These are phyloP conservation scores for Paracentrotus lividus DNA, from an alignment of 53 echinoderm and acorn worm species.

Conservation along the genomic window DNA sequence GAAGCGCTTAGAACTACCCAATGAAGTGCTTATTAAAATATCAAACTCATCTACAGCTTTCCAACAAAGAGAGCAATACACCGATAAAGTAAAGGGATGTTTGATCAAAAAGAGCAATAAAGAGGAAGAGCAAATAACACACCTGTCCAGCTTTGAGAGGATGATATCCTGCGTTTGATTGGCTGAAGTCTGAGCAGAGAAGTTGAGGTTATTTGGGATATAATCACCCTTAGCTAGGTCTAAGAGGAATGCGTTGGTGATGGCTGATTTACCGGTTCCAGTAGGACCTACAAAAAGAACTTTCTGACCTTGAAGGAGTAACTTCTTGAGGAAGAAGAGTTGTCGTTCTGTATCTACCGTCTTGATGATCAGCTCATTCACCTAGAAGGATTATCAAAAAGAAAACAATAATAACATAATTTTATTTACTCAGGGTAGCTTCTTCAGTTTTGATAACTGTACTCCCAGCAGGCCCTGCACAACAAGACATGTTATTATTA, in stretches of 20 bases:
- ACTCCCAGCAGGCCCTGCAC: too few relatives aligned
- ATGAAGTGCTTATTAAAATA: too few relatives aligned
- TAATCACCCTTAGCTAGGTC: slow-evolving; percentile 94
- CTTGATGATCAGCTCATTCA: slow-evolving; percentile 90
- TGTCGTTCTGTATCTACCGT: slow-evolving; percentile 95
- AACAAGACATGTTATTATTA: too few relatives aligned
- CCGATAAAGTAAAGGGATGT: too few relatives aligned
- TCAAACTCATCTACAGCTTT: too few relatives aligned
- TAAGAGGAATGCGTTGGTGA: slow-evolving; percentile 93
- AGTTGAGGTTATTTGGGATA: slow-evolving; percentile 97
- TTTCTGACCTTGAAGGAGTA: slow-evolving; percentile 85
- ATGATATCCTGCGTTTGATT: slow-evolving; percentile 98
- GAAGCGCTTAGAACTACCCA: too few relatives aligned
- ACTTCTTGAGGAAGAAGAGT: slow-evolving; percentile 91
- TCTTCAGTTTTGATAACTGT: too few relatives aligned
- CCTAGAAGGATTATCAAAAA: too few relatives aligned
- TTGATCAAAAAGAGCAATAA: not conserved
- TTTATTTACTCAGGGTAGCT: too few relatives aligned
- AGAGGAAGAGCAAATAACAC: not conserved
- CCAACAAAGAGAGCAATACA: too few relatives aligned
- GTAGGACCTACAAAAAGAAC: slow-evolving; percentile 97
- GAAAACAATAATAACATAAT: too few relatives aligned
- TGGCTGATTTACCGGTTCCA: slow-evolving; percentile 97
- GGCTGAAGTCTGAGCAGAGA: slow-evolving; percentile 98
- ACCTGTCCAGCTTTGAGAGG: slow-evolving; percentile 92